These are phyloP conservation scores for Syrmaticus mikado DNA, from an alignment of 2,113 vertebrate species.

Conservation along the genomic window DNA sequence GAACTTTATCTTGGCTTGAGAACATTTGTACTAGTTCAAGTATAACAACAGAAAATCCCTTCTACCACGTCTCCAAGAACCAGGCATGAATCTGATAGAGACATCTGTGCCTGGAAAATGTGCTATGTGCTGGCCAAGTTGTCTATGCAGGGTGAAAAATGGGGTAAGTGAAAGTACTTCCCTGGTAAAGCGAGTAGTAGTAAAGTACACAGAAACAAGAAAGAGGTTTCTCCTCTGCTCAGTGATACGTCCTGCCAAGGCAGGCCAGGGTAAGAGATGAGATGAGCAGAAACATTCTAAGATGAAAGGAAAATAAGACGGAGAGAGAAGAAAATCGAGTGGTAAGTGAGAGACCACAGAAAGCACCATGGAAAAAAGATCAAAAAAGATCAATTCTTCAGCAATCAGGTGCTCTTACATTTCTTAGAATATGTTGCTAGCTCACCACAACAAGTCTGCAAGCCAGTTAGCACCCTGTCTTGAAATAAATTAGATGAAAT, in stretches of 20 bases:
- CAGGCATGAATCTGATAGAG: not conserved
- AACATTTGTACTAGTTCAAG: not conserved
- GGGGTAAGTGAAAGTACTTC: constrained; percentile 27
- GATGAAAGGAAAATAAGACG: not conserved
- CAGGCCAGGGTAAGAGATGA: not conserved
- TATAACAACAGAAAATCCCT: not conserved
- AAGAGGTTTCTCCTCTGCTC: constrained; percentile 5
- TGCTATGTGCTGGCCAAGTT: constrained; percentile 1
- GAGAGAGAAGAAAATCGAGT: not conserved
- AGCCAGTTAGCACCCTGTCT: not conserved
- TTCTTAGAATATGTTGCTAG: not conserved
- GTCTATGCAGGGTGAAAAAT: constrained; percentile 33
- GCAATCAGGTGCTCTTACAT: not conserved
- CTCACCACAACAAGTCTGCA: not conserved
- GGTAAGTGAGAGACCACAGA: not conserved
- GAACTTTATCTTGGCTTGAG: not conserved
- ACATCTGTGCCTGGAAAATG: constrained; percentile 53
- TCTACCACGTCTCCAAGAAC: not conserved
- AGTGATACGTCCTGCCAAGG: not conserved
- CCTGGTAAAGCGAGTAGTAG: not conserved
- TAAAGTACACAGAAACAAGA: not conserved
- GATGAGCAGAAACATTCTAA: not conserved
- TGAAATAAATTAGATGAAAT: not conserved
- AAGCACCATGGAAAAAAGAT: not conserved
- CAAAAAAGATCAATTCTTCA: not conserved